Evolutionary conservation across 2,797 vertebrate genomes (phyloP), one percentile per base, ranked within the genome.

Genomic region (Amblyraja radiata): DNA sequence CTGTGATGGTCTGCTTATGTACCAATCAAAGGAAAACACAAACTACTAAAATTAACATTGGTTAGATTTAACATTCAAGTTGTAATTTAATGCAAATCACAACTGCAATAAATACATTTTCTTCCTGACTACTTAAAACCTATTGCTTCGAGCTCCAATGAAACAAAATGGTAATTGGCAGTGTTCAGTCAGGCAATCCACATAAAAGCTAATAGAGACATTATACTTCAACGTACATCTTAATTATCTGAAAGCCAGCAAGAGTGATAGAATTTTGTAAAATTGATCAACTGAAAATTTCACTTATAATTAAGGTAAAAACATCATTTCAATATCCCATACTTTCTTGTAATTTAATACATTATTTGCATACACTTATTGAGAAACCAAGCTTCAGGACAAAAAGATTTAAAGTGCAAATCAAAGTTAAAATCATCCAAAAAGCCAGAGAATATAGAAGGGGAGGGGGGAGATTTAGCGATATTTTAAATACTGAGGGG

Each of bases 211-310:
- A 63, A 88, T 58, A 9, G 23, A 28, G 10, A 28, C 80, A 58
- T 18, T 78, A 78, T 32, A 86, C 14, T 28, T 32, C n/a, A 21
- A 32, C 63, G 0, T n/a, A 88, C 7, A 88, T 68, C 32, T 65
- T 68, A 88, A 68, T 68, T 2, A 68, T 9, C 61, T 88, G n/a
- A 88, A 88, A 88, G 68, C n/a, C 16, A 21, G 81, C 14, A 88
- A 10, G 18, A 68, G 16, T 21, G 18, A 32, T 58, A 58, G 3
- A 11, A 28, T 4, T 83, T 84, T 61, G 58, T 84, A 14, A 84
- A 84, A 83, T 23, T 58, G 28, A 88, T n/a, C 36, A 28, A 32
- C n/a, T 88, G 84, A 88, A 88, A 88, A 36, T 36, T 88, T n/a
- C 68, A 32, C 5, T 18, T 88, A n/a, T 32, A 32, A 68, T 9